phyloP scores from a whole-genome alignment of 2,888 invertebrate genomes.

The Piscicola geometra region DNA sequence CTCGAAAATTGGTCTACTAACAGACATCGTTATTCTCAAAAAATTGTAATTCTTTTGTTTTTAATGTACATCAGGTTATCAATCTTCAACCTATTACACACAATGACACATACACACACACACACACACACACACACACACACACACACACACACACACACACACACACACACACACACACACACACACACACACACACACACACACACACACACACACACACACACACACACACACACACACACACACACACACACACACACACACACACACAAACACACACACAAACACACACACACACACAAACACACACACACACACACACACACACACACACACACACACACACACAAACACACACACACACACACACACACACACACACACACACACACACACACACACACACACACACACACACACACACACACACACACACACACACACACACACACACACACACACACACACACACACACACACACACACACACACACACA shows the following conservation, averaged over 20 bases:
- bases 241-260: conserved; percentile 1
- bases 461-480: background rate
- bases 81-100: too few species aligned
- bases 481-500: too few species aligned
- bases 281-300: conserved; percentile 3
- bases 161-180: too few species aligned
- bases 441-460: conserved; percentile 3
- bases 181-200: conserved; percentile 18
- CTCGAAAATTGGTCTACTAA: too few species aligned
- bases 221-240: conserved; percentile 5
- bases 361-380: conserved; percentile 14
- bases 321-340: background rate
- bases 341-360: conserved; percentile 15
- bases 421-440: conserved; percentile 15
- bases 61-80: too few species aligned
- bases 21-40: too few species aligned
- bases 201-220: conserved; percentile 17
- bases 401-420: conserved; percentile 21
- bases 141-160: too few species aligned
- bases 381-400: conserved; percentile 15
- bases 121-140: too few species aligned
- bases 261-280: conserved; percentile 20
- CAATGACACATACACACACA: too few species aligned
- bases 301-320: conserved; percentile 4
- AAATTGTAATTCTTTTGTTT: too few species aligned